Evolutionary conservation across 1,140 invertebrate genomes (phyloP), one percentile per base, ranked within the genome.

Genomic region (Scaptomyza montana): DNA sequence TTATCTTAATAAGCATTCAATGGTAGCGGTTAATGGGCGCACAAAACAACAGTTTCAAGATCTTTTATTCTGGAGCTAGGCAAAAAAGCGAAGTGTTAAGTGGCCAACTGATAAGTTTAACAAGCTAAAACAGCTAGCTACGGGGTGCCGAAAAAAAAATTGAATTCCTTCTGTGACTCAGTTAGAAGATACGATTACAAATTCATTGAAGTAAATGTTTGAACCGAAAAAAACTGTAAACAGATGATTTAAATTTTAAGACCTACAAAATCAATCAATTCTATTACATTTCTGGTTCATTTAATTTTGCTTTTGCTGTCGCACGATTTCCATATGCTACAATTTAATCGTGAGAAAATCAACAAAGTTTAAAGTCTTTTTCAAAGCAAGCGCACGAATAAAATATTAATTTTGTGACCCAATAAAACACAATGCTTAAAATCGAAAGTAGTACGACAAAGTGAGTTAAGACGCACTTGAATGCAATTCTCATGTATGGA

Each of bases 1-100:
- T 45, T 84, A 86, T 86, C 82, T 86, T 78, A 86, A 86, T 86
- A 86, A 86, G 75, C 78, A 69, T 73, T 86, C 82, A 78, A 86
- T 86, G 82, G 81, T 87, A 86, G 82, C 81, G 81, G 82, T 86
- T 87, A 89, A 81, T 25, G 41, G 51, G 50, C 45, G 78, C 51
- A 57, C 73, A 75, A 80, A 80, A 43, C 39, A 43, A 80, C 60
- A 68, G 51, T 59, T 43, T 7, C 10, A 33, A 43, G 36, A n/a
- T 10, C n/a, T 39, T 9, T 21, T 8, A 21, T 33, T 21, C n/a
- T 8, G 10, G 5, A 7, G 10, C 1, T 19, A 13, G 33, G 30
- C 12, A 45, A 33, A 13, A 72, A 63, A 54, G 39, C 50, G 67
- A 81, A 72, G 54, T 33, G 82, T 78, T 87, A 81, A 64, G 43